Base-by-base conservation (phyloP, 2,113 vertebrate species). In the Atrichornis clamosus region DNA sequence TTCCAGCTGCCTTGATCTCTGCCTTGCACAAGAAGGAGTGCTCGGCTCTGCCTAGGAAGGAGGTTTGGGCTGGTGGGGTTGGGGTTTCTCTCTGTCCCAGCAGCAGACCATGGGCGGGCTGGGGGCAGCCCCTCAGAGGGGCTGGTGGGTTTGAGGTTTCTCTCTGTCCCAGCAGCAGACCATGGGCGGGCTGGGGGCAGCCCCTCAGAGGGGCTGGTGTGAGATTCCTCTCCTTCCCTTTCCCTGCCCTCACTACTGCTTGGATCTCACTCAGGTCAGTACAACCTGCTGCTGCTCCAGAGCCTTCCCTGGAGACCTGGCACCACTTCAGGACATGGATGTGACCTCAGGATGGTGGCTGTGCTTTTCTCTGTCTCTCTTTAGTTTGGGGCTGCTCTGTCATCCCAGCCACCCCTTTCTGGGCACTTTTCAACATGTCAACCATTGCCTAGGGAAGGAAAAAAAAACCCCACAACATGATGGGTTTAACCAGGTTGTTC, bases 381-480 rank as follows among this genome's bases (percentile, higher is more conserved):
- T 23, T 17, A 33, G 2, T 23, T 39, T 30, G 16, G 9, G 9
- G 23, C 33, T 72, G 63, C 9, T 64, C 26, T 33, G 16, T 67
- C 46, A 22, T 33, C 7, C 18, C 50, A 65, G 4, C n/a, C 42
- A 19, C 14, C 46, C 22, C 55, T 81, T 64, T 26, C 46, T 47
- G 27, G 26, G 49, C 11, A 50, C 13, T 68, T 72, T 58, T 46
- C 5, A 7, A 55, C 18, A 9, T 19, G 21, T 24, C 35, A 73
- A 1, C 7, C 33, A 15, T 24, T 33, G 33, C 16, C 74, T 44
- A 7, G 32, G 55, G n/a, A 42, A 26, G 15, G 63, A 9, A 2
- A 30, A 49, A 59, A 32, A 4, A 0, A 22, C 4, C 9, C 22
- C 18, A 11, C 41, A 10, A 8, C 14, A 2, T 2, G 9, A 30